These are phyloP conservation scores for Phylloscopus collybita DNA, from an alignment of 2,797 vertebrate species.

Conservation along the genomic window DNA sequence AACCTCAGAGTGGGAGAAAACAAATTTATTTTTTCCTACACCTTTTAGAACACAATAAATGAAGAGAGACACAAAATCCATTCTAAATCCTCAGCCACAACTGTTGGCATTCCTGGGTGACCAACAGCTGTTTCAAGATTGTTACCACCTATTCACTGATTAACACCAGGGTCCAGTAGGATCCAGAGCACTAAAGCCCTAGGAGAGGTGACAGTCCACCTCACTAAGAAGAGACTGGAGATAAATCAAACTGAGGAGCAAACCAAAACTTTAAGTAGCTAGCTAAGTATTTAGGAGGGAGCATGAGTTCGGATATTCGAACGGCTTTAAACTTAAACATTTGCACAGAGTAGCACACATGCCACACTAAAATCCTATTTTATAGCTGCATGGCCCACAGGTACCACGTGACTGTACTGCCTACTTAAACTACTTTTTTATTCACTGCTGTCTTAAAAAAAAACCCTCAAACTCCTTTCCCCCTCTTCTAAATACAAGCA, in stretches of 20 bases:
- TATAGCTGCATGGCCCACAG: not conserved
- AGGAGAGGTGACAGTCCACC: not conserved
- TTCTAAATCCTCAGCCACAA: not conserved
- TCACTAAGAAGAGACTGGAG: not conserved
- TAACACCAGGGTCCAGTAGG: not conserved
- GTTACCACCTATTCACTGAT: not conserved
- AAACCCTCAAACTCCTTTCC: accelerated
- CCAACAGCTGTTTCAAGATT: not conserved
- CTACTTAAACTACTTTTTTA: not conserved
- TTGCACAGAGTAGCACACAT: not conserved
- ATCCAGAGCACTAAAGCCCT: not conserved
- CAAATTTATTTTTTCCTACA: not conserved
- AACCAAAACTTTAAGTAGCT: not conserved
- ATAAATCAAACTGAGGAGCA: not conserved
- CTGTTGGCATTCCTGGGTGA: not conserved
- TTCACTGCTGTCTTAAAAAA: not conserved
- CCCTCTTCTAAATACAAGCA: not conserved
- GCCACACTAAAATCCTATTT: not conserved
- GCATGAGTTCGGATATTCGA: not conserved
- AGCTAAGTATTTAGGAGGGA: not conserved
- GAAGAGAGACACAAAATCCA: not conserved
- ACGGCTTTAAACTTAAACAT: not conserved
- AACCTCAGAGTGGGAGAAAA: not conserved
- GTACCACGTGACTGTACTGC: not conserved
- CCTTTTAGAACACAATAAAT: not conserved